Conservation (phyloP, 2,797 vertebrate genomes). For the Nyctibius grandis region DNA sequence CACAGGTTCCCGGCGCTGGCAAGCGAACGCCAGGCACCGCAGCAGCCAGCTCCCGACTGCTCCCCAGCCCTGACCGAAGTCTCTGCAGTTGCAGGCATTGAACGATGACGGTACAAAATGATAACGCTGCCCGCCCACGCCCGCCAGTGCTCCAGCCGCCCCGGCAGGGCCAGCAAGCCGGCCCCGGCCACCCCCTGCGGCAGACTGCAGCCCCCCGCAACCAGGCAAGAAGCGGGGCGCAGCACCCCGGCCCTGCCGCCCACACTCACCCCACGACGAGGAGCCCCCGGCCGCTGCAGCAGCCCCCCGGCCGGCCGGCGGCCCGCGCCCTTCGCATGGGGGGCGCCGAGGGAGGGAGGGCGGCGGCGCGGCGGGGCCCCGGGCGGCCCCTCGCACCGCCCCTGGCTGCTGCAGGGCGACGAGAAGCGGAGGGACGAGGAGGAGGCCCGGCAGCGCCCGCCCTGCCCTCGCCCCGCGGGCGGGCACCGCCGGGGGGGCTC, state of each 20-base stretch:
- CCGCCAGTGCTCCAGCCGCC: not conserved
- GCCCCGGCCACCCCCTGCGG: not conserved
- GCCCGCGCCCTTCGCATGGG: not conserved
- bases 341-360: no score
- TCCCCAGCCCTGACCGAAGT: not conserved
- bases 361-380: no score
- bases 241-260: not conserved
- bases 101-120: fast-evolving
- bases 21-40: not conserved
- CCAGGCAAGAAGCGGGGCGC: not conserved
- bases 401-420: not conserved
- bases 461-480: not conserved
- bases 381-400: not conserved
- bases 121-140: fast-evolving
- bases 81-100: not conserved
- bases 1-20: not conserved
- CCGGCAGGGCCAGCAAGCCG: not conserved
- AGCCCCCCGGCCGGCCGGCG: not conserved
- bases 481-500: not conserved
- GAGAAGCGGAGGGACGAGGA: no score
- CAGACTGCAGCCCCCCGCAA: not conserved
- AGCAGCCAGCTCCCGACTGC: not conserved
- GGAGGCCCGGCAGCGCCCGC: not conserved
- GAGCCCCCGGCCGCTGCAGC: not conserved
- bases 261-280: conserved; percentile 71